Evolutionary conservation across 1,140 invertebrate species (phyloP), one percentile per base, ranked within the genome.

Genomic region (Conus ventricosus): DNA sequence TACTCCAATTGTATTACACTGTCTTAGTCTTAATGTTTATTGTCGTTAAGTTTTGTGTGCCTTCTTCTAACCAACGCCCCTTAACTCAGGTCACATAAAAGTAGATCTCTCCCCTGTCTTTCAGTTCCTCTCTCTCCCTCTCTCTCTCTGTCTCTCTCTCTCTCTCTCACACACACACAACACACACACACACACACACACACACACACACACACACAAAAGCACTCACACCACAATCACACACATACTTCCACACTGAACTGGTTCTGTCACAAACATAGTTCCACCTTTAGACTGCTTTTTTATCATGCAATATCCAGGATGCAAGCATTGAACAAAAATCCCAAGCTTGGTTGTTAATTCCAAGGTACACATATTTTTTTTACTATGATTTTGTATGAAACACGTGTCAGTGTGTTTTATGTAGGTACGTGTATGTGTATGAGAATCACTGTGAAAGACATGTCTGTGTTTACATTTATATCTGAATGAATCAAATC

Each of bases 121-220:
- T 17, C 15, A n/a, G 20, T 76, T 10, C 25, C 71, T n/a, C 71
- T 23, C 4, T n/a, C 15, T 76, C n/a, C 4, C 71, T 76, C 71
- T 6, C 1, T 17, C 15, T 17, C n/a, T 17, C 0, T 23, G 0
- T 17, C 71, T 23, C 71, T 23, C 71, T 23, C 71, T 23, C 71
- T 23, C 71, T 4, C 71, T 4, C 71, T 4, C 71, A 76, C 71
- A 76, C 71, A 76, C 71, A 76, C 71, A 76, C 71, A 76, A 76
- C 71, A 76, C 71, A 76, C 71, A 76, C 71, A 76, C 71, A 76
- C 71, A 76, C 71, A 76, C 71, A 76, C 71, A 76, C 71, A 76
- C 71, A 76, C 20, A 23, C 25, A 1, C 25, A 25, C 20, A 76
- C 20, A n/a, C 25, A 23, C 25, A n/a, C 25, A 76, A 3, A 23